A percentile compares a stretch with the other conserved stretches of the same genome.
phyloP scores from a whole-genome alignment of 2,797 vertebrate genomes.

The Syngnathus acus region DNA sequence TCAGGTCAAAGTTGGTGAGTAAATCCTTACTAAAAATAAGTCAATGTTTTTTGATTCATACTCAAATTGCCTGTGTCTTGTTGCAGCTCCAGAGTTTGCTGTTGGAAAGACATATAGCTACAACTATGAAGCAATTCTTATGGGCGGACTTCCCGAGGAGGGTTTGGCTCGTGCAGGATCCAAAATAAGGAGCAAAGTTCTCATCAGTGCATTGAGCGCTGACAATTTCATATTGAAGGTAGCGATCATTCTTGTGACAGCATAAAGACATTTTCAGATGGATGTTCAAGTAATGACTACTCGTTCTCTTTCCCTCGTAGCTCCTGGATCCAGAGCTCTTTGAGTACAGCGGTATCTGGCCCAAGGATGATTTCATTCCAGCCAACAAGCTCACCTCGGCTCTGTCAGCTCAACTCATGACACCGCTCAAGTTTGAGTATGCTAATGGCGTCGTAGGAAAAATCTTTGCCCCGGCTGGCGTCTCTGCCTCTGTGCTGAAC shows the following conservation, averaged over 20 bases:
- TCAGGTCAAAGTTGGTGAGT: conserved; percentile 59
- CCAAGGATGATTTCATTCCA: conserved; percentile 55
- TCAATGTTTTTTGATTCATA: not conserved
- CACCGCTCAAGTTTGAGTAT: conserved; percentile 74
- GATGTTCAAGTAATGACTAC: not conserved
- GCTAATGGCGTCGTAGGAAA: conserved; percentile 62
- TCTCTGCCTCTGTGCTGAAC: conserved; percentile 66
- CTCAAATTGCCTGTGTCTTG: not conserved
- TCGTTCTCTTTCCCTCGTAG: conserved; percentile 39
- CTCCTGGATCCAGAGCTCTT: conserved; percentile 57
- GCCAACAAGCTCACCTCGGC: conserved; percentile 64
- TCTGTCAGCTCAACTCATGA: conserved; percentile 63
- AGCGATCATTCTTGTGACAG: conserved; percentile 16
- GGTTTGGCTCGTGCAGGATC: conserved; percentile 72
- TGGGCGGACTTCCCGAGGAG: conserved; percentile 68
- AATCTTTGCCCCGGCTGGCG: conserved; percentile 54
- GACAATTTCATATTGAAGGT: conserved; percentile 71
- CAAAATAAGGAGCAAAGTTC: conserved; percentile 71
- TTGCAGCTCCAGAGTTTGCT: conserved; percentile 62
- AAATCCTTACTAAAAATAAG: not conserved
- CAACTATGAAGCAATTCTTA: conserved; percentile 66
- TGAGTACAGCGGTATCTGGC: conserved; percentile 75
- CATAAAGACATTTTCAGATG: not conserved
- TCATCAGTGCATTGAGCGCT: conserved; percentile 57
- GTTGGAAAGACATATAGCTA: conserved; percentile 61